These are phyloP conservation scores for Mobula birostris DNA, from an alignment of 2,113 vertebrate genomes.

Conservation along the genomic window DNA sequence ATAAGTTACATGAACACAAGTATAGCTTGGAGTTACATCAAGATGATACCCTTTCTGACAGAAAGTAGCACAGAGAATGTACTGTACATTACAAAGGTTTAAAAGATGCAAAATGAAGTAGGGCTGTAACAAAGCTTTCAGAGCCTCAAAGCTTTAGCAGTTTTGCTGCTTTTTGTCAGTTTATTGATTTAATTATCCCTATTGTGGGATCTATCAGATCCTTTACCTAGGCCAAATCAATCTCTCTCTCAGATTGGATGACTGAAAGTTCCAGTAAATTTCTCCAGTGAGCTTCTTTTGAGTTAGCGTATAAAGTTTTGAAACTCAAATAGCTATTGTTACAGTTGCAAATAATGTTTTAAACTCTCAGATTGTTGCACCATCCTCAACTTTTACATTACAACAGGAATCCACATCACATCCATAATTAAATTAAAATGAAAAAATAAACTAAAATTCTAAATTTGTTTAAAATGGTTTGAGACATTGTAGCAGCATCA, in stretches of 20 bases:
- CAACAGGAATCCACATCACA: conserved; percentile 27
- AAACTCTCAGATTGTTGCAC: conserved; percentile 21
- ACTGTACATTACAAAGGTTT: conserved; percentile 9
- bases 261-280: not conserved
- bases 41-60: conserved; percentile 8
- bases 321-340: conserved; percentile 31
- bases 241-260: not conserved
- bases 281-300: not conserved
- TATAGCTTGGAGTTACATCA: conserved; percentile 14
- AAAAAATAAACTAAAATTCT: conserved; percentile 24
- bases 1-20: not conserved
- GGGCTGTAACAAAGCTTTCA: conserved; percentile 33
- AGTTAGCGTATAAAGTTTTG: not conserved
- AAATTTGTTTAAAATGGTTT: conserved; percentile 29
- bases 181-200: conserved; percentile 19
- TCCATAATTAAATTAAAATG: conserved; percentile 31
- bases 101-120: not conserved
- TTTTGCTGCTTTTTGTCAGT: not conserved
- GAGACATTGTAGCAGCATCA: conserved; percentile 35
- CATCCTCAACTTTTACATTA: not conserved
- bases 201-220: not conserved
- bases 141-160: conserved; percentile 10
- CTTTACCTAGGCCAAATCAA: not conserved
- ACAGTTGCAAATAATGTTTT: not conserved
- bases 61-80: not conserved